Percentiles rank a stretch among this genome's conserved stretches.
phyloP scores from a whole-genome alignment of 2,113 vertebrate species.

The Lonchura striata region DNA sequence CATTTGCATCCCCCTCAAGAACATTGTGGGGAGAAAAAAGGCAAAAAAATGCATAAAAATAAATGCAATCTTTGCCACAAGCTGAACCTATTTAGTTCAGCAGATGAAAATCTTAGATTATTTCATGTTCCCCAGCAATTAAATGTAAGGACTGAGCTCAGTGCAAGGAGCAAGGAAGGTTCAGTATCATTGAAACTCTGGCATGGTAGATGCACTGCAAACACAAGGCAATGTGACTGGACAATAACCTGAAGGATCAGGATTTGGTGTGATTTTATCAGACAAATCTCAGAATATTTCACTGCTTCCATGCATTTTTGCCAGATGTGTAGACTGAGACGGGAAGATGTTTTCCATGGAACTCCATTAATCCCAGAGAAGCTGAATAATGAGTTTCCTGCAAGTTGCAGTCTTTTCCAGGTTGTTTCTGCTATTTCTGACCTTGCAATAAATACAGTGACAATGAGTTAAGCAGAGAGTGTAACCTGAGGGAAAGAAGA shows the following conservation, averaged over 20 bases:
- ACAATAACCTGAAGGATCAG: neutral
- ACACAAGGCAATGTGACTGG: neutral
- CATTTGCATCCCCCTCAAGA: neutral
- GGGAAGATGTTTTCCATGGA: neutral
- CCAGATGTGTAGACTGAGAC: neutral
- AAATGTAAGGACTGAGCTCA: neutral
- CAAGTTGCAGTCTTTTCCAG: neutral
- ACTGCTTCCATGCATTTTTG: neutral
- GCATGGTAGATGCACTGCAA: neutral
- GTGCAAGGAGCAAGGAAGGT: neutral
- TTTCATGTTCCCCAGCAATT: neutral
- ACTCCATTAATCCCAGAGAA: neutral
- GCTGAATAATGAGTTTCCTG: neutral
- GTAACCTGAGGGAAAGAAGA: neutral
- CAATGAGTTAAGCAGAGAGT: neutral
- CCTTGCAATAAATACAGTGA: constrained; percentile 11
- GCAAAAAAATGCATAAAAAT: neutral
- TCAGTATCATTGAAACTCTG: neutral
- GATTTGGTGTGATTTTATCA: neutral
- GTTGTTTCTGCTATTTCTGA: neutral
- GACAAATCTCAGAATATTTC: neutral
- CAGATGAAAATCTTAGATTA: neutral
- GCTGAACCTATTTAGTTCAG: neutral
- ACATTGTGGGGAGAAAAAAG: neutral
- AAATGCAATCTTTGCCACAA: neutral